Conservation (phyloP, 2,888 invertebrate genomes). For the Acleris sparsana region DNA sequence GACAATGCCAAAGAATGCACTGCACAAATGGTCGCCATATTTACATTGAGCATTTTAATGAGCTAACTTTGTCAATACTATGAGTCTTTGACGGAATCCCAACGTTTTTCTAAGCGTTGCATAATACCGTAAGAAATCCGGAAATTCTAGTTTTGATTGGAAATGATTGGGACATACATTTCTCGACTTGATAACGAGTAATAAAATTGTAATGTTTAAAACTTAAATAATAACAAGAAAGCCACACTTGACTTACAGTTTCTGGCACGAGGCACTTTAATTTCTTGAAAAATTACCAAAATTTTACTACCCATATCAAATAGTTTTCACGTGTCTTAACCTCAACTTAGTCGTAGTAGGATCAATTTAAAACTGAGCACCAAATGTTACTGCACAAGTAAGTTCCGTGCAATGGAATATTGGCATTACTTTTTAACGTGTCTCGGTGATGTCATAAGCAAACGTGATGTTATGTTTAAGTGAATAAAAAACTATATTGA, state of each 20-base stretch:
- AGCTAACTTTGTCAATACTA: slow-evolving; percentile 25
- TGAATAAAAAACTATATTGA: slow-evolving; percentile 46
- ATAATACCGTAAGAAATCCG: slow-evolving; percentile 30
- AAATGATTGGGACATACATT: slow-evolving; percentile 11
- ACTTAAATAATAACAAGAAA: neutral
- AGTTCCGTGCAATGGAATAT: slow-evolving; percentile 41
- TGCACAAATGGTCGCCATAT: slow-evolving; percentile 40
- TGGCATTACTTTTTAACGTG: slow-evolving; percentile 51
- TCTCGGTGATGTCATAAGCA: slow-evolving; percentile 57
- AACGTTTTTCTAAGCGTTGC: slow-evolving; percentile 9
- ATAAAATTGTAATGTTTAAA: slow-evolving; percentile 10
- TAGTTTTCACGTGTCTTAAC: slow-evolving; percentile 23
- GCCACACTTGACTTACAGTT: slow-evolving; percentile 52
- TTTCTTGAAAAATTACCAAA: slow-evolving; percentile 50
- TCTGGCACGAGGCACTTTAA: slow-evolving; percentile 44
- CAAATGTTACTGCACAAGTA: slow-evolving; percentile 36
- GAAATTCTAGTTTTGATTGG: slow-evolving; percentile 26
- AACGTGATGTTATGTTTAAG: slow-evolving; percentile 48
- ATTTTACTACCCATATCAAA: slow-evolving; percentile 55
- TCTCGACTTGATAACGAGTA: neutral
- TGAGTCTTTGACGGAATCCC: neutral
- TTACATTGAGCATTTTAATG: slow-evolving; percentile 34
- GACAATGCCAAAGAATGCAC: slow-evolving; percentile 63
- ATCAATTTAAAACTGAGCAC: slow-evolving; percentile 47
- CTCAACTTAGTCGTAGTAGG: slow-evolving; percentile 43